Evolutionary conservation across 2,888 invertebrate species (phyloP), one percentile per base, ranked within the genome.

Genomic region (Tipula unca): DNA sequence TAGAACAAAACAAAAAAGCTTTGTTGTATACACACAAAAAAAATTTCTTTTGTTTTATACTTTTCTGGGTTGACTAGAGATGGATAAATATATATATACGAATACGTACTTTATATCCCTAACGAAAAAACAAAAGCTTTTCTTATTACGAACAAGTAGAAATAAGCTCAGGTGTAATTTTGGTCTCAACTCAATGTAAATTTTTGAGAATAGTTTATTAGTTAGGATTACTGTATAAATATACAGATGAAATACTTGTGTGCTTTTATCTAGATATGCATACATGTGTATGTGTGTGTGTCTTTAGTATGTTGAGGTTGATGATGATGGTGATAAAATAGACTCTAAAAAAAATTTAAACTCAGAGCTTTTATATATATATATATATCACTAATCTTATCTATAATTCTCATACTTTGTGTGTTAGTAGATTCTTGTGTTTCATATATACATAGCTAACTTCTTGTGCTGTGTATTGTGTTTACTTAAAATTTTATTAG

Each of bases 101-200:
- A 2, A 69, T 25, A 17, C 17, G 17, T 48, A n/a, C 3, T 17
- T 1, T 69, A 69, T 69, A 17, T 48, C 42, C 42, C 48, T 13
- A 17, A n/a, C 48, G 10, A 10, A 69, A 10, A 2, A 69, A 0
- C n/a, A 25, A 69, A 69, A 69, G 25, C 25, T 25, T 25, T 69
- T 69, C 69, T 69, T 20, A 13, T 69, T 69, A 69, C n/a, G n/a
- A 69, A 69, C 25, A n/a, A 25, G 25, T 25, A 25, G 69, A 69
- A 69, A 25, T 69, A 69, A 69, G 69, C 69, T 69, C 69, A 69
- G 69, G 69, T 69, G 69, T 69, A 69, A 69, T 69, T 69, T 69
- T 25, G 3, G 69, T 69, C 69, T 69, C 69, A 25, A 25, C 69
- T 69, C 69, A 25, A 69, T 69, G 69, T 69, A 69, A 69, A 69